These are phyloP conservation scores for Drosophila sordidapex DNA, from an alignment of 2,888 invertebrate species.

Conservation along the genomic window DNA sequence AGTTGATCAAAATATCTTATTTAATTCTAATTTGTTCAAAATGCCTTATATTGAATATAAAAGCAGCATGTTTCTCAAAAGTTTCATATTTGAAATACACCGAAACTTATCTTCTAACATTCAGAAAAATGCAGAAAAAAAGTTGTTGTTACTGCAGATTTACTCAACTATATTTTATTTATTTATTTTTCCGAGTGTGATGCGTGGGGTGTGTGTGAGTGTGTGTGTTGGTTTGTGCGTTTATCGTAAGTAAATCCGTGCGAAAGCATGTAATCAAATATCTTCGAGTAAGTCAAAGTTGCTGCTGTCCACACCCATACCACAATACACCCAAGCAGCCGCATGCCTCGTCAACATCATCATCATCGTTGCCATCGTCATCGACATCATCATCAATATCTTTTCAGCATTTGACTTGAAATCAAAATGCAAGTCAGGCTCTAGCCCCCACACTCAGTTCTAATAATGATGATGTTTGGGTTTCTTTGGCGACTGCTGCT, in stretches of 20 bases:
- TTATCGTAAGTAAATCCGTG: conserved; percentile 43
- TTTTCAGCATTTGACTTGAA: conserved; percentile 15
- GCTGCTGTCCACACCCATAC: conserved; percentile 25
- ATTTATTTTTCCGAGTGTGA: conserved; percentile 10
- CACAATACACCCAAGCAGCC: conserved; percentile 9
- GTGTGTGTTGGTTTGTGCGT: conserved; percentile 17
- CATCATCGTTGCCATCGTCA: conserved; percentile 17
- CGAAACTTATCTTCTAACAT: background rate
- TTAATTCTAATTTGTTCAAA: background rate
- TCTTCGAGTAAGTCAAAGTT: conserved; percentile 22
- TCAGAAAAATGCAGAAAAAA: background rate
- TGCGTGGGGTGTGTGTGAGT: conserved; percentile 3
- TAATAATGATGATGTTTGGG: conserved; percentile 23
- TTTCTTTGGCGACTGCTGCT: conserved; percentile 7
- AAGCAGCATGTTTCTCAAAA: too few species aligned
- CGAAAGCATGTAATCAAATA: conserved; percentile 50
- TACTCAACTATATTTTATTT: background rate
- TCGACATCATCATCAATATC: conserved; percentile 23
- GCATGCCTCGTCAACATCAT: conserved; percentile 18
- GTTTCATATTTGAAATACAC: too few species aligned
- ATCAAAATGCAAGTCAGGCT: conserved; percentile 70
- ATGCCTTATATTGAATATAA: background rate
- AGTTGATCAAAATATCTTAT: background rate
- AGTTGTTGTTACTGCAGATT: background rate
- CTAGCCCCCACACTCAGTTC: conserved; percentile 11